Base-by-base conservation (phyloP, 2,113 vertebrate species). In the Zonotrichia leucophrys region DNA sequence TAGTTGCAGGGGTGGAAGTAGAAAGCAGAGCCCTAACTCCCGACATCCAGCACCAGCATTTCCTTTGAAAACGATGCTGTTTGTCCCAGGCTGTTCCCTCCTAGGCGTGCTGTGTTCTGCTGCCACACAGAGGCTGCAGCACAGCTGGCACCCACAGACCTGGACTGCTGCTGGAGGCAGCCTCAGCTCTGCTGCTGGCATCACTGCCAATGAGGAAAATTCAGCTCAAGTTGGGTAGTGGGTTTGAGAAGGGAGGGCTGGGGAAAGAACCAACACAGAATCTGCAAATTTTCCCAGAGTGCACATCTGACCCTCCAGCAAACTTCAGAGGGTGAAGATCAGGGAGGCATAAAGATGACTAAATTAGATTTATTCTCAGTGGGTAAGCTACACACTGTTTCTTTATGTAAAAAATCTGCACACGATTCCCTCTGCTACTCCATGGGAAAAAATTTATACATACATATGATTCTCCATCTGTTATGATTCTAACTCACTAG, bases 321-420 rank as follows among this genome's bases (percentile, higher is more conserved):
- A 89, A 97, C 87, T 92, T 94, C 63, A 93, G 95, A 93, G 41
- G 87, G 83, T 73, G 96, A 83, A 96, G 96, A 97, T 93, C 95
- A 91, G 81, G 90, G 92, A 97, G 92, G 96, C 95, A 96, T 94
- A 97, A 96, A 98, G 96, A 97, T 56, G 39, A 82, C 89, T 97
- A 97, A 98, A 97, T 98, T 97, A 95, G 97, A 97, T 97, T 96
- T 97, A 97, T 97, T 97, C 97, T 96, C 97, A 97, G 94, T 95
- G 97, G 93, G 95, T 95, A 94, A 94, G 96, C 94, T 92, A 84
- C 70, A 94, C 58, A 91, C 87, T 95, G 94, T 89, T 97, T 96
- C 95, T 97, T 97, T 97, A 97, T 97, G 96, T 94, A 95, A 97
- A 97, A 97, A 97, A 96, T 97, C 95, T 97, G 96, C 89, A 96